A percentile compares a stretch with the other conserved stretches of the same genome.
Evolutionary conservation across 53 echinoderm and acorn worm species (phyloP).

Genomic region (Antedon mediterranea): DNA sequence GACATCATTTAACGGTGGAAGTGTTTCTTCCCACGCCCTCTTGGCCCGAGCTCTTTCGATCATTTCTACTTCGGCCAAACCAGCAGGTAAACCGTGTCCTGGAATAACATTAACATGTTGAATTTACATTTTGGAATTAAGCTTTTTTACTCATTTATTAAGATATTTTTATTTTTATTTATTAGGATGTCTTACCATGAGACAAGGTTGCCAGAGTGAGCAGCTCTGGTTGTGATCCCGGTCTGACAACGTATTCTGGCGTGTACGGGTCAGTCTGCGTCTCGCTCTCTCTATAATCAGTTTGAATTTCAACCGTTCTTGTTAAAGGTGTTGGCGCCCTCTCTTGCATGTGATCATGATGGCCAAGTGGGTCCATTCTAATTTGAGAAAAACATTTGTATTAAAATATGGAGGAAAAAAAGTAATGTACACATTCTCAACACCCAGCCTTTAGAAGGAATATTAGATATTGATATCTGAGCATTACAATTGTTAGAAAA

Average conservation of each 20-base stretch:
- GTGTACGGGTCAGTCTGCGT: slow-evolving; percentile 97
- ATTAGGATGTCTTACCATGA: slow-evolving; percentile 57
- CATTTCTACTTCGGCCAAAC: slow-evolving; percentile 95
- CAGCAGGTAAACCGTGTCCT: slow-evolving; percentile 94
- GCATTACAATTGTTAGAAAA: no score
- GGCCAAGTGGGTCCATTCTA: slow-evolving; percentile 43
- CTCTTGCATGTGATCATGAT: slow-evolving; percentile 54
- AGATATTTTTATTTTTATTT: no score
- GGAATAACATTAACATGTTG: not conserved
- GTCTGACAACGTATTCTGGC: slow-evolving; percentile 89
- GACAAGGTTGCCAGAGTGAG: slow-evolving; percentile 88
- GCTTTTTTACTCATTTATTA: no score
- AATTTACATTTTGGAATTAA: no score
- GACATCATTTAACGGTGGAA: slow-evolving; percentile 71
- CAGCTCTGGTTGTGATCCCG: slow-evolving; percentile 93
- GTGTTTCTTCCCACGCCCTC: slow-evolving; percentile 94
- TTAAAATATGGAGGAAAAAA: no score
- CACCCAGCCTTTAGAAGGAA: no score
- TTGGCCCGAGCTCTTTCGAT: slow-evolving; percentile 87
- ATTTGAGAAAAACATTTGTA: not conserved
- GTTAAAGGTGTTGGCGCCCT: slow-evolving; percentile 66
- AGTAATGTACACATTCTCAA: no score
- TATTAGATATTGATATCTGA: no score
- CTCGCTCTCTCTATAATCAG: slow-evolving; percentile 96
- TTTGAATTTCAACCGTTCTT: slow-evolving; percentile 85